Evolutionary conservation across 2,888 invertebrate species (phyloP), one percentile per base, ranked within the genome.

Genomic region (Schrankia costaestrigalis): DNA sequence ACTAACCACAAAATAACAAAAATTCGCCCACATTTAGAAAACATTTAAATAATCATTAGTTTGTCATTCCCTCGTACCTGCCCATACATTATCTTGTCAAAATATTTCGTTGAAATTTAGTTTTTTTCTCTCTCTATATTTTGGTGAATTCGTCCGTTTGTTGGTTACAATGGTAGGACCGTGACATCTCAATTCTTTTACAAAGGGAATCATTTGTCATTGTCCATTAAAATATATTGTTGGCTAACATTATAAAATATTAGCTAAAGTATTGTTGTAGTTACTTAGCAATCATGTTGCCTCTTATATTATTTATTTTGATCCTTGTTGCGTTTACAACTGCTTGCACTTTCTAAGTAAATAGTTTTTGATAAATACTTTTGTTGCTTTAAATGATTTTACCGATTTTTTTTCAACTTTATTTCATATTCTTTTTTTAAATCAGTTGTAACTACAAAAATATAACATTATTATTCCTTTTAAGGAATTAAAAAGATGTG

Each of bases 141-240:
- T 78, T 76, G 58, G 79, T 79, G 77, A 79, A 83, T 82, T 83
- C 80, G 76, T 67, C 61, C 73, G 74, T 78, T 82, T 77, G 77
- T 75, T 64, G 61, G 26, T 36, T 55, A 74, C 72, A 78, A 78
- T 67, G 63, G 58, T 42, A 58, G 58, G 62, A 66, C 61, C 65
- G 71, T 83, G 85, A 86, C 83, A 75, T 78, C 85, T 87, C 80
- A 78, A 84, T 82, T 74, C 53, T 55, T n/a, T 56, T 56, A 82
- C 79, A 85, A 84, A 70, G 56, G 69, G 71, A 75, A 77, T 74
- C 82, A 86, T 87, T 87, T 86, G 84, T 86, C 86, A 85, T 76
- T 82, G 83, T 79, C 83, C 82, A 86, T 87, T 84, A 85, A 70
- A 71, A 41, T 55, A 78, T 73, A 85, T 87, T 87, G 85, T 87